These are phyloP conservation scores for Ophonus ardosiacus DNA, from an alignment of 2,888 invertebrate genomes.

Conservation along the genomic window DNA sequence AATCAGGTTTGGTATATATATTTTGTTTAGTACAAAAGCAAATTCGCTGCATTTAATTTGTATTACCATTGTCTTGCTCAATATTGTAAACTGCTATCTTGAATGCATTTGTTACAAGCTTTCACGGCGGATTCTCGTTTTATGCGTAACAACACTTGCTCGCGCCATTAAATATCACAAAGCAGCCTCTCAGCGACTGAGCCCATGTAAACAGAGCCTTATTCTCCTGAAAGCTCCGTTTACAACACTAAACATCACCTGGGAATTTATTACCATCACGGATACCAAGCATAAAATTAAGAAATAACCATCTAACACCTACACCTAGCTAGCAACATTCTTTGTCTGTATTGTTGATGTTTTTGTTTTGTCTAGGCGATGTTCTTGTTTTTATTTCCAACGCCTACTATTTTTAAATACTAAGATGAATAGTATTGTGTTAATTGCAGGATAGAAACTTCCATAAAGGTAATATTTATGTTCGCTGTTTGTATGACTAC, in stretches of 20 bases:
- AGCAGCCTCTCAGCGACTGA: slow-evolving; percentile 7
- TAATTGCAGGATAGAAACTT: slow-evolving; percentile 40
- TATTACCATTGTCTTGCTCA: not conserved
- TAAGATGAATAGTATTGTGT: slow-evolving; percentile 23
- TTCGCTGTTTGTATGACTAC: slow-evolving; percentile 5
- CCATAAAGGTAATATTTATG: slow-evolving; percentile 39
- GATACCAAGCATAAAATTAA: slow-evolving; percentile 21
- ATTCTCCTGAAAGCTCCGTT: slow-evolving; percentile 36
- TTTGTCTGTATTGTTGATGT: slow-evolving; percentile 42
- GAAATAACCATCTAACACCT: slow-evolving; percentile 46
- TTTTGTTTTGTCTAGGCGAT: slow-evolving; percentile 13
- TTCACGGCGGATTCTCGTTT: not conserved
- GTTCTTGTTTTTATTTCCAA: slow-evolving; percentile 42
- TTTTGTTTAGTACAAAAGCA: not conserved
- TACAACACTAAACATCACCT: slow-evolving; percentile 37
- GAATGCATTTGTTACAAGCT: slow-evolving; percentile 27
- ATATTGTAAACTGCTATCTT: not conserved
- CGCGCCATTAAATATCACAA: slow-evolving; percentile 14
- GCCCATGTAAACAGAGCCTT: slow-evolving; percentile 40
- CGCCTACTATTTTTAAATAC: slow-evolving; percentile 47
- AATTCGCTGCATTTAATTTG: not conserved
- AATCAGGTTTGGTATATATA: not conserved
- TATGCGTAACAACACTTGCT: slow-evolving; percentile 42
- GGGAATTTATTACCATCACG: slow-evolving; percentile 12
- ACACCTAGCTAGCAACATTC: slow-evolving; percentile 21